A percentile compares a stretch with the other conserved stretches of the same genome.
Conservation (phyloP, 1,140 invertebrate species). For the Colletes latitarsis region DNA sequence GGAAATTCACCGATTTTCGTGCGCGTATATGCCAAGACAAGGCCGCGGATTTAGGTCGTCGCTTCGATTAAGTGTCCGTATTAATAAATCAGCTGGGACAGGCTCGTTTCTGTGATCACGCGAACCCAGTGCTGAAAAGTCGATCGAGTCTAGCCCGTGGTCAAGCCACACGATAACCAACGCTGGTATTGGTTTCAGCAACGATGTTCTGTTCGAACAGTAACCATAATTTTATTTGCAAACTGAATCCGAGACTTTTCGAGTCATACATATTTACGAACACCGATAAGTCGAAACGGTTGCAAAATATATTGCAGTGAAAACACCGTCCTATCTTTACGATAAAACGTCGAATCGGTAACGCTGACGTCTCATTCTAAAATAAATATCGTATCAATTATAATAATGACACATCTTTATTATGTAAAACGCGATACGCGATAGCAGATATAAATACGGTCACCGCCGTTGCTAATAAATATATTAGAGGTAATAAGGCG, state of each 20-base stretch:
- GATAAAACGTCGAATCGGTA: background rate
- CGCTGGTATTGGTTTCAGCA: background rate
- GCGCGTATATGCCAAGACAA: background rate
- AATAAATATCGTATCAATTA: background rate
- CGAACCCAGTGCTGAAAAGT: slow-evolving; percentile 8
- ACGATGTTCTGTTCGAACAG: background rate
- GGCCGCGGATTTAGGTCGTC: slow-evolving; percentile 21
- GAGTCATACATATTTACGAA: background rate
- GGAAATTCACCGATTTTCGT: slow-evolving; percentile 22
- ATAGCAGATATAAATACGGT: too few relatives aligned
- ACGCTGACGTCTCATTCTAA: background rate
- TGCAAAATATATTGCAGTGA: background rate
- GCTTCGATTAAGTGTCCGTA: slow-evolving; percentile 34
- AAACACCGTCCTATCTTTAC: background rate
- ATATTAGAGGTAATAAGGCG: too few relatives aligned
- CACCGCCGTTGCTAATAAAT: too few relatives aligned
- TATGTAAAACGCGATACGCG: too few relatives aligned
- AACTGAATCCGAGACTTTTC: too few relatives aligned
- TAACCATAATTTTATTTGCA: background rate
- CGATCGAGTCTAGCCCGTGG: background rate
- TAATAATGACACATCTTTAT: too few relatives aligned
- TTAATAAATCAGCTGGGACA: slow-evolving; percentile 47
- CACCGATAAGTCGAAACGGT: background rate
- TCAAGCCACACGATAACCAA: background rate
- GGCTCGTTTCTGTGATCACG: slow-evolving; percentile 31